Percentiles rank a stretch among this genome's conserved stretches.
Evolutionary conservation across 2,888 invertebrate species (phyloP).

Genomic region (Cotesia congregata): DNA sequence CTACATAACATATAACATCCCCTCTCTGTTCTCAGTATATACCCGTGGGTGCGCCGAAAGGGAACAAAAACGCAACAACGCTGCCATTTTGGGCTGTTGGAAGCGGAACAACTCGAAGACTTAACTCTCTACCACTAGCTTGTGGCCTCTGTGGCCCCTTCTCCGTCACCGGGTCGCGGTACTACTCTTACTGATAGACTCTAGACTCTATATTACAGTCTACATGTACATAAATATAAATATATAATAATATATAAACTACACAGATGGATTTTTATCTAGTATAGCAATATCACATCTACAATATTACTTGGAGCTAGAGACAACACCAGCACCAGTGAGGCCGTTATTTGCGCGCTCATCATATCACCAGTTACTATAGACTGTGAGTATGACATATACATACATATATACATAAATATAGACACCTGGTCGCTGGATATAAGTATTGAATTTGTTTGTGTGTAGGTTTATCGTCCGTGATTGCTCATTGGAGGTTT

Average conservation of each 20-base stretch:
- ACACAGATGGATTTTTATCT: neutral
- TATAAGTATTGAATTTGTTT: neutral
- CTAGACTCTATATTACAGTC: neutral
- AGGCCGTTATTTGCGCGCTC: neutral
- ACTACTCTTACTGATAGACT: neutral
- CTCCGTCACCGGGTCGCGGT: constrained; percentile 11
- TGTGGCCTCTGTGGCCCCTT: constrained; percentile 21
- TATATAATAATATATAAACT: neutral
- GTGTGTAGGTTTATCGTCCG: constrained; percentile 37
- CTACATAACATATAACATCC: neutral
- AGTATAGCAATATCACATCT: neutral
- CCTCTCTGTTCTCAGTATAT: constrained; percentile 11
- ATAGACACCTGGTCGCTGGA: neutral
- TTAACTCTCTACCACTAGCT: constrained; percentile 8
- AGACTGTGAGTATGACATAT: neutral
- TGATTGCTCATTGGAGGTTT: constrained; percentile 22
- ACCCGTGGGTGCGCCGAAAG: constrained; percentile 41
- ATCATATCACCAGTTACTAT: neutral
- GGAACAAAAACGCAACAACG: constrained; percentile 45
- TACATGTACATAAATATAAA: neutral
- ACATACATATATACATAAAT: neutral
- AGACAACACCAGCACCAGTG: neutral
- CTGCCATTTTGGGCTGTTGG: constrained; percentile 51
- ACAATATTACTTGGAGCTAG: neutral
- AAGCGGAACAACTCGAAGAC: constrained; percentile 14